Base-by-base conservation (phyloP, 2,888 invertebrate genomes). In the Netelia inedita region DNA sequence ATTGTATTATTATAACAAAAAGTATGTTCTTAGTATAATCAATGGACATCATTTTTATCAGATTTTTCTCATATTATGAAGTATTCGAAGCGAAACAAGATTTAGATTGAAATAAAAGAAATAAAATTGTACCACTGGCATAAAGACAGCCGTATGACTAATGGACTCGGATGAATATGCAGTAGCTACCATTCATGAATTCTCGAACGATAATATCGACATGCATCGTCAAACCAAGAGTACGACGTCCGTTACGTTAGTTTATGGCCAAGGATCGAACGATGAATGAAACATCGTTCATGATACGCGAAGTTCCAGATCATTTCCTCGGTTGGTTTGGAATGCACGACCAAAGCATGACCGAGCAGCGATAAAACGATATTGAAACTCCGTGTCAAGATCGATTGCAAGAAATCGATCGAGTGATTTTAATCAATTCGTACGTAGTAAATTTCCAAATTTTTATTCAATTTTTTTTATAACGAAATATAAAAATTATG, bases 231-330 rank as follows among this genome's bases (percentile, higher is more conserved):
- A 41, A 57, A 41, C 55, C 59, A 23, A 10, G 19, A 16, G 14
- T 5, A 14, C n/a, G 10, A 5, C 14, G 14, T 41, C 63, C 21
- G 50, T 16, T 8, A n/a, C n/a, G 46, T 61, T 73, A 35, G 19
- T 71, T 71, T 16, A 43, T 55, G 10, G 19, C 50, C 19, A 46
- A 11, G 55, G 16, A 55, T n/a, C 21, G 23, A 35, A 55, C 35
- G 79, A 65, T n/a, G 23, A 63, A 79, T 53, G 71, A 79, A 35
- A 79, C 63, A 79, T 72, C 53, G 55, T 66, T 75, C 66, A 35
- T 41, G 69, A 79, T 50, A 50, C 35, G 59, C 19, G 61, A 71
- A 23, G 61, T 61, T 50, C 35, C 41, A 16, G 55, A 16, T 53
- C 16, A 28, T 35, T 50, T 69, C 53, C 78, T 69, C 16, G 68